Base-by-base conservation (phyloP, 64 coral and sea anemone genomes). In the Dendronephthya gigantea region DNA sequence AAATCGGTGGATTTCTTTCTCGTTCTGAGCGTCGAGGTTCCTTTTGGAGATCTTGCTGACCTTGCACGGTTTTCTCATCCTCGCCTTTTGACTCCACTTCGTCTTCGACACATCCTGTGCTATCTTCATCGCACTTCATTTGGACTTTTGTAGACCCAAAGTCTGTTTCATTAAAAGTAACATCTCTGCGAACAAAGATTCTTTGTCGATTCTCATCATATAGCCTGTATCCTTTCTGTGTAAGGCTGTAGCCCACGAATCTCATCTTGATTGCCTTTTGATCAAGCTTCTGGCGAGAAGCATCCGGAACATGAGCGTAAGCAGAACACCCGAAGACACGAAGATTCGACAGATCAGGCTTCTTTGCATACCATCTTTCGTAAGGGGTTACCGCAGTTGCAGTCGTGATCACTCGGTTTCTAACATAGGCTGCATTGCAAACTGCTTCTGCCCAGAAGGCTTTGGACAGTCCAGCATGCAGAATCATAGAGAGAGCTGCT, bases 381-480 rank as follows among this genome's bases (percentile, higher is more conserved):
- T 89, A 75, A 69, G 91, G 75, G 12, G 55, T 89, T 39, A 82
- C 30, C 15, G 16, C 84, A 25, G 59, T 41, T 88, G 40, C 88
- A 68, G 48, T 90, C 2, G 88, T 85, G 58, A 62, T 85, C 62
- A 85, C 36, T 40, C 34, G 37, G 15, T 93, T n/a, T 87, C 88
- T 1, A 0, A 84, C 25, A 87, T 93, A 90, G 41, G 52, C 88
- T 86, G 84, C 88, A 50, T 75, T 84, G 31, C 84, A 93, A 79
- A 93, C 37, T 43, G 88, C 92, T 93, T 90, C 84, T 9, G 74
- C 88, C 81, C 84, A 93, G 62, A 87, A 93, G 15, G 32, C 36
- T 19, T 79, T 79, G 32, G 72, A 34, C 22, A 79, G 30, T 79
- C 9, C 72, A 79, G 72, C 29, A 79, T 79, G 72, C 36, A 79